Percentiles rank a stretch among this genome's conserved stretches.
phyloP scores from a whole-genome alignment of 2,888 invertebrate species.

The Drosophila austrosaltans region DNA sequence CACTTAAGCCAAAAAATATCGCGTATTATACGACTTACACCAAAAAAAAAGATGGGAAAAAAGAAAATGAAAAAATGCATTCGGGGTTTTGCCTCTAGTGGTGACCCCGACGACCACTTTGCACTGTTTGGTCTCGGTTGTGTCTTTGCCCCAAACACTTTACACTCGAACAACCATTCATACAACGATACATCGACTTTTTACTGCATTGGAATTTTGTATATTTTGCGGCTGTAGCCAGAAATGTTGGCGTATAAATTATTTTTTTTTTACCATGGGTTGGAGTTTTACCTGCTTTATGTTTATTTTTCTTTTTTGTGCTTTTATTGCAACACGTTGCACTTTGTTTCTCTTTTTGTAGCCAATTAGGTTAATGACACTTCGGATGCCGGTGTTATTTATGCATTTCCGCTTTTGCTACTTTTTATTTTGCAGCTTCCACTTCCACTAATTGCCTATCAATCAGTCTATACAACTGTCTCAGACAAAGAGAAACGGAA shows the following conservation, averaged over 20 bases:
- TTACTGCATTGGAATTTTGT: conserved; percentile 65
- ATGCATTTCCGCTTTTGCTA: conserved; percentile 44
- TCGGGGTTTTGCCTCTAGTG: neutral
- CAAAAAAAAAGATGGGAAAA: conserved; percentile 29
- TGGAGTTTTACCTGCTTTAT: conserved; percentile 66
- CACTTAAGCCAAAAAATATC: conserved; percentile 58
- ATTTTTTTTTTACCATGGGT: conserved; percentile 27
- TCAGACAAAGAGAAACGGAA: conserved; percentile 12
- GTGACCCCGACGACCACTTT: conserved; percentile 12
- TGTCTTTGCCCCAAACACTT: conserved; percentile 46
- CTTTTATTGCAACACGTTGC: conserved; percentile 79
- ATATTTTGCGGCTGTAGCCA: conserved; percentile 46
- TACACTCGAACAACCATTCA: conserved; percentile 28
- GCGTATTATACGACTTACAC: conserved; percentile 63
- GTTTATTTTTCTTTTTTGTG: conserved; percentile 59
- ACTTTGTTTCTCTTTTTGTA: conserved; percentile 45
- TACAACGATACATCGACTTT: conserved; percentile 39
- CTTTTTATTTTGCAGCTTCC: conserved; percentile 37
- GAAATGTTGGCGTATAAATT: conserved; percentile 47
- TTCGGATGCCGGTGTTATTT: conserved; percentile 64
- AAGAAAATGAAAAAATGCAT: conserved; percentile 2
- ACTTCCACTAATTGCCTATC: conserved; percentile 71
- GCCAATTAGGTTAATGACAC: conserved; percentile 78
- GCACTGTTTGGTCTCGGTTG: conserved; percentile 30
- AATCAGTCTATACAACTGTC: conserved; percentile 60